Conservation (phyloP, 2,113 vertebrate genomes). For the Sapayoa aenigma region DNA sequence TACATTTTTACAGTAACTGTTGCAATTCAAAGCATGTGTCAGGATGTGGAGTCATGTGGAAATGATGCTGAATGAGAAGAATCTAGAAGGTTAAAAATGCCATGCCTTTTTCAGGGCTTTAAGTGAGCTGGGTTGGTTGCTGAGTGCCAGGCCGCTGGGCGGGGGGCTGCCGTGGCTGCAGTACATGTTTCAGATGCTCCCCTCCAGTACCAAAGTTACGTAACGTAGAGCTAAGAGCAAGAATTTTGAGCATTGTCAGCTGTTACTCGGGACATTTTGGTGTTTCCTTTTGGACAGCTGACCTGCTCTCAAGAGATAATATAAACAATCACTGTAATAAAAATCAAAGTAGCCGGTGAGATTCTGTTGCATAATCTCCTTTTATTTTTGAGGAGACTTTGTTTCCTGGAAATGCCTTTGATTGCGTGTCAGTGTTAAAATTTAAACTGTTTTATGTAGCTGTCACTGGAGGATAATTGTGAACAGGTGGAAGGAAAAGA, state of each 20-base stretch:
- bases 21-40: not conserved
- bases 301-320: constrained; percentile 63
- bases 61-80: not conserved
- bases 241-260: constrained; percentile 77
- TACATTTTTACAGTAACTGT: not conserved
- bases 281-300: constrained; percentile 78
- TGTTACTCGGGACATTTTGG: constrained; percentile 66
- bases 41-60: not conserved
- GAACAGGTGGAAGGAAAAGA: constrained; percentile 54
- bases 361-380: constrained; percentile 55
- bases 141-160: not conserved
- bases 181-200: constrained; percentile 27
- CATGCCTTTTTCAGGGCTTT: not conserved
- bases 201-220: constrained; percentile 52
- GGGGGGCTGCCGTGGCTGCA: not conserved
- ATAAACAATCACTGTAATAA: constrained; percentile 63
- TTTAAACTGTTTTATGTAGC: constrained; percentile 37
- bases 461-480: constrained; percentile 58
- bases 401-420: constrained; percentile 59
- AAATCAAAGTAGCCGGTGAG: constrained; percentile 62
- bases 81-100: not conserved
- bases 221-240: constrained; percentile 60
- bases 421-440: constrained; percentile 44
- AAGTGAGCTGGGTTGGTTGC: not conserved
- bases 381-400: constrained; percentile 48